These are phyloP conservation scores for Strix occidentalis DNA, from an alignment of 2,797 vertebrate genomes.

Conservation along the genomic window DNA sequence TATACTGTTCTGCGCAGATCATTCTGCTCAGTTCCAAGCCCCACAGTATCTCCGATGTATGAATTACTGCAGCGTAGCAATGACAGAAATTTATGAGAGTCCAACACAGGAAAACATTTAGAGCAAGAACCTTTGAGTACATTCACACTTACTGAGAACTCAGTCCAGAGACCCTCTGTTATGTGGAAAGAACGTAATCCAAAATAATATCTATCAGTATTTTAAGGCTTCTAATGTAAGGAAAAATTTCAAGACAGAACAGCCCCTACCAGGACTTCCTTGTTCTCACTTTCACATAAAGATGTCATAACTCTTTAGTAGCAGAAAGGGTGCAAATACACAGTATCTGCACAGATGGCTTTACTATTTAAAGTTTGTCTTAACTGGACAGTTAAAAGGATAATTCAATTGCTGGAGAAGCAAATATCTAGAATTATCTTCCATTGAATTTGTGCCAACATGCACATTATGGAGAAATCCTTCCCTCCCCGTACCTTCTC, in stretches of 20 bases:
- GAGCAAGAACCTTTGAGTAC: background rate
- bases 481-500: background rate
- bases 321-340: background rate
- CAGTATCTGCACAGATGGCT: background rate
- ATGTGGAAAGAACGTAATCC: background rate
- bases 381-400: background rate
- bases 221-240: background rate
- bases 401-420: background rate
- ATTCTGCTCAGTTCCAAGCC: background rate
- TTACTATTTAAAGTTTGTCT: background rate
- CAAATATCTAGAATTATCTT: background rate
- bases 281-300: background rate
- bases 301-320: background rate
- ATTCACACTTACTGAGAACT: background rate
- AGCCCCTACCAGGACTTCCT: background rate
- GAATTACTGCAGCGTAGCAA: background rate
- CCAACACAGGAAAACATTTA: background rate
- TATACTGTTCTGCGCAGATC: background rate
- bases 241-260: background rate
- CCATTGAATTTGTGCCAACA: background rate
- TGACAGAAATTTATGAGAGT: background rate
- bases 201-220: background rate
- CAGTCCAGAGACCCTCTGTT: background rate
- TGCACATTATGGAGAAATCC: background rate
- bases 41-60: background rate